Percentiles rank a stretch among this genome's conserved stretches.
Evolutionary conservation across 2,113 vertebrate genomes (phyloP).

Genomic region (Silurus asotus): DNA sequence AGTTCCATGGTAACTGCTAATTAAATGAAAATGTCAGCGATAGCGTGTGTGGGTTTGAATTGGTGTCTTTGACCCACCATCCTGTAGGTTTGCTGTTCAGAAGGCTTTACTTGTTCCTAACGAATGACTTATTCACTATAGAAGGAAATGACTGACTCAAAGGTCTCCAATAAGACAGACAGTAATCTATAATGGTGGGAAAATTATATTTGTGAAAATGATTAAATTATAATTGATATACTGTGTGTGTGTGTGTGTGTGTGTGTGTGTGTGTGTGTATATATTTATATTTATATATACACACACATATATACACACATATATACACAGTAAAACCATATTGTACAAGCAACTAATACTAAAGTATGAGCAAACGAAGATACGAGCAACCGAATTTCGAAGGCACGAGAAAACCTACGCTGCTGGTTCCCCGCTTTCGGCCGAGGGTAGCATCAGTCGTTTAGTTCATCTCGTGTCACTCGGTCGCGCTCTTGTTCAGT

Average conservation of each 20-base stretch:
- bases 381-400: too few relatives aligned
- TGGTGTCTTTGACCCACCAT: slow-evolving; percentile 50
- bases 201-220: background rate
- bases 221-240: background rate
- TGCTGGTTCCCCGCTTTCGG: too few relatives aligned
- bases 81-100: slow-evolving; percentile 37
- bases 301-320: too few relatives aligned
- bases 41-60: slow-evolving; percentile 51
- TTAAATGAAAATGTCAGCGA: slow-evolving; percentile 71
- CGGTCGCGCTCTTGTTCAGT: too few relatives aligned
- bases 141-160: background rate
- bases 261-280: too few relatives aligned
- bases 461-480: too few relatives aligned
- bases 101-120: slow-evolving; percentile 43
- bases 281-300: too few relatives aligned
- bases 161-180: background rate
- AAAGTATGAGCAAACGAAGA: too few relatives aligned
- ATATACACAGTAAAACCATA: too few relatives aligned
- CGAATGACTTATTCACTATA: slow-evolving; percentile 20
- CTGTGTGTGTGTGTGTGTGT: background rate
- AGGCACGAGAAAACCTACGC: too few relatives aligned
- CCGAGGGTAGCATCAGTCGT: too few relatives aligned
- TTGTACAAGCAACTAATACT: too few relatives aligned
- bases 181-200: slow-evolving; percentile 7
- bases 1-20: slow-evolving; percentile 66